These are phyloP conservation scores for Cynodonichthys magdalenae DNA, from an alignment of 2,797 vertebrate genomes.

Conservation along the genomic window DNA sequence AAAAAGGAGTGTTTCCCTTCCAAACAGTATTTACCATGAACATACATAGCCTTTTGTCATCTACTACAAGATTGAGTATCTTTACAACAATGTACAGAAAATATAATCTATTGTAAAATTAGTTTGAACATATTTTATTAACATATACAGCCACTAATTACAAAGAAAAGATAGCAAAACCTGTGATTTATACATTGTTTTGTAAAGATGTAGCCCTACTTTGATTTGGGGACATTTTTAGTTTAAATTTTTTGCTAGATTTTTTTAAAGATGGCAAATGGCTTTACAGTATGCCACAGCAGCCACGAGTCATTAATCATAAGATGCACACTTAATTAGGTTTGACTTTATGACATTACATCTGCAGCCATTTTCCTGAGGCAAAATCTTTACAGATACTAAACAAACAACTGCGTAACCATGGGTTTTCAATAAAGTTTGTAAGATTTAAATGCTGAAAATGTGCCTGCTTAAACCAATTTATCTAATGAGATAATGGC, in stretches of 20 bases:
- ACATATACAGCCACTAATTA: not conserved
- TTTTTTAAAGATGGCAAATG: not conserved
- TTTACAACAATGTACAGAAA: slow-evolving; percentile 23
- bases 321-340: slow-evolving; percentile 3
- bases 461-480: not conserved
- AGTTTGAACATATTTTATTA: slow-evolving; percentile 14
- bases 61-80: slow-evolving; percentile 8
- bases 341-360: slow-evolving; percentile 11
- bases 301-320: not conserved
- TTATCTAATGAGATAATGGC: not conserved
- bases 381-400: not conserved
- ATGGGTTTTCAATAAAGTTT: slow-evolving; percentile 2
- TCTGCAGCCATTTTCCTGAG: slow-evolving; percentile 6
- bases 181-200: not conserved
- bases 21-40: slow-evolving; percentile 48
- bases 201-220: not conserved
- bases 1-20: slow-evolving; percentile 35
- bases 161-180: not conserved
- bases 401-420: slow-evolving; percentile 4
- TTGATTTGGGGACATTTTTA: not conserved
- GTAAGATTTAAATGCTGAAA: not conserved
- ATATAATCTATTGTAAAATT: slow-evolving; percentile 15
- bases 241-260: not conserved
- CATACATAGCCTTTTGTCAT: slow-evolving; percentile 40
- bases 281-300: not conserved